Evolutionary conservation across 2,797 vertebrate species (phyloP).

Genomic region (Salmo trutta): DNA sequence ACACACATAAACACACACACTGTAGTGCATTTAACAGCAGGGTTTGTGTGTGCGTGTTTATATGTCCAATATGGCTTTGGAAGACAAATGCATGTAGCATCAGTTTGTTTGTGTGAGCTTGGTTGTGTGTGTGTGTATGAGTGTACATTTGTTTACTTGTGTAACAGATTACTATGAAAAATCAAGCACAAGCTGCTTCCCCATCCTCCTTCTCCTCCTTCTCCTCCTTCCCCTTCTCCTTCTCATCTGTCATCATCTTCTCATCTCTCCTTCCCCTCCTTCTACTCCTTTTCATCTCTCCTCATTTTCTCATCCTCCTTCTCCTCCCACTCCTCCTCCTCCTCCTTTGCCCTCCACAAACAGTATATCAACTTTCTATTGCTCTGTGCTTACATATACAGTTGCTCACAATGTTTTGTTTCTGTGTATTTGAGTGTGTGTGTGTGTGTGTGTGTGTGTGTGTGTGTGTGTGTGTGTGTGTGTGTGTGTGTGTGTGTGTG

Average conservation of each 20-base stretch:
- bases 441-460: neutral
- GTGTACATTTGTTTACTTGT: conserved; percentile 39
- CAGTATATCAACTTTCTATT: conserved; percentile 12
- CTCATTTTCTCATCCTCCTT: no score
- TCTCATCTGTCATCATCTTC: no score
- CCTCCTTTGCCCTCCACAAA: neutral
- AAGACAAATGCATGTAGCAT: neutral
- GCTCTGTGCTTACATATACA: conserved; percentile 26
- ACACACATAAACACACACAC: neutral
- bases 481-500: neutral
- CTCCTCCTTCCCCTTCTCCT: neutral
- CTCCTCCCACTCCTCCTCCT: neutral
- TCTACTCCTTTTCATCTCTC: fast-evolving
- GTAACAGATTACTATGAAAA: conserved; percentile 30
- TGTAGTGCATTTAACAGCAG: neutral
- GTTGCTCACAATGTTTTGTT: conserved; percentile 12
- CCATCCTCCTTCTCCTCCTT: neutral
- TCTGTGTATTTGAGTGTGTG: conserved; percentile 14
- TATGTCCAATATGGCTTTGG: conserved; percentile 18
- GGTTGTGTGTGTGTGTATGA: conserved; percentile 16
- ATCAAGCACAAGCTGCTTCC: neutral
- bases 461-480: conserved; percentile 23
- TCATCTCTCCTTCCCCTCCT: fast-evolving
- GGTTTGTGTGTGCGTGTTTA: conserved; percentile 1
- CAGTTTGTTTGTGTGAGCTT: conserved; percentile 15